Conservation (phyloP, 2,113 vertebrate species). For the Prietella phreatophila region DNA sequence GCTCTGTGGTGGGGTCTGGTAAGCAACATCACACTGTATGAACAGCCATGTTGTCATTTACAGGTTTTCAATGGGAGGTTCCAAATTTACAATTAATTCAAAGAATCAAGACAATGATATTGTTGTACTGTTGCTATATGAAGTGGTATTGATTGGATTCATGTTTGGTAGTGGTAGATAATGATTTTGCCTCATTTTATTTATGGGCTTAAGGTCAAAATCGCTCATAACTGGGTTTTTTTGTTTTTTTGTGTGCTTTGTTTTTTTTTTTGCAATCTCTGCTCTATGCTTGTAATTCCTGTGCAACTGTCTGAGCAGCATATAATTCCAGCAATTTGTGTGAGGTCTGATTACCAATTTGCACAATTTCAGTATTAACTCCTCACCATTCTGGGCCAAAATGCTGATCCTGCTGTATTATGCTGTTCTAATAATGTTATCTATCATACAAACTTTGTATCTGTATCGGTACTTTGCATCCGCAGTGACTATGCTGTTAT, state of each 20-base stretch:
- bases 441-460: not conserved
- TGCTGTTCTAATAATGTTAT: not conserved
- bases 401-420: not conserved
- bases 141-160: not conserved
- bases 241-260: not conserved
- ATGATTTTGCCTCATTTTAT: not conserved
- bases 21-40: constrained; percentile 63
- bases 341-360: not conserved
- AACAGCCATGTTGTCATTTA: not conserved
- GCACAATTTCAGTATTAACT: not conserved
- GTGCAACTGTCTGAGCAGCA: too few species aligned
- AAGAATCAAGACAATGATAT: not conserved
- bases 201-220: not conserved
- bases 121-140: not conserved
- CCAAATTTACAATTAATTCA: not conserved
- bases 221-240: not conserved
- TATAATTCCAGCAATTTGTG: too few species aligned
- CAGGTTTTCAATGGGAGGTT: not conserved
- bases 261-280: not conserved
- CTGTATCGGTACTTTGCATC: not conserved
- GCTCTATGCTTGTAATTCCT: not conserved
- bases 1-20: constrained; percentile 99
- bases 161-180: not conserved
- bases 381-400: not conserved
- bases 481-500: not conserved